These are phyloP conservation scores for Junonia oenone DNA, from an alignment of 2,888 invertebrate species.

Conservation along the genomic window DNA sequence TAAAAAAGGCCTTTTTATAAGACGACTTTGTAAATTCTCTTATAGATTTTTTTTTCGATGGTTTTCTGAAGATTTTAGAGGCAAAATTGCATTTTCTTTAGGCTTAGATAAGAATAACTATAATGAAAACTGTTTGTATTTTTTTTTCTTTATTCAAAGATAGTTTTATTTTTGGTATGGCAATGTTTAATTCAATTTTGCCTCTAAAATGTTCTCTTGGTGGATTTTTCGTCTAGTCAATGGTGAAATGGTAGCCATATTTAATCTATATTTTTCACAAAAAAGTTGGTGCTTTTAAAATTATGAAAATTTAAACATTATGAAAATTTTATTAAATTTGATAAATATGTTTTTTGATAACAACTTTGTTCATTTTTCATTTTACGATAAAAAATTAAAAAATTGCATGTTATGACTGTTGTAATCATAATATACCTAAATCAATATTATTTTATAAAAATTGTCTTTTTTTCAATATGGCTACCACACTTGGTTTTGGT, in stretches of 20 bases:
- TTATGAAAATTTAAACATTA: not conserved
- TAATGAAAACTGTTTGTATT: not conserved
- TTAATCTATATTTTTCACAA: constrained; percentile 9
- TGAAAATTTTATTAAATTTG: no score
- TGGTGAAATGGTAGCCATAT: constrained; percentile 36
- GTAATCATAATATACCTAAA: no score
- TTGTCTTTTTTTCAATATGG: constrained; percentile 13
- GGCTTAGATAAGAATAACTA: not conserved
- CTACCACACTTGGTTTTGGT: constrained; percentile 34
- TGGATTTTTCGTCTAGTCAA: constrained; percentile 52
- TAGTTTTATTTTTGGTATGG: not conserved
- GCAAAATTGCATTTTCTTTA: constrained; percentile 8
- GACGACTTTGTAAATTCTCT: constrained; percentile 5
- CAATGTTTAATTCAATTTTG: constrained; percentile 22
- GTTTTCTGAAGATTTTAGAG: constrained; percentile 15
- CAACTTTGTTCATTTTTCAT: no score
- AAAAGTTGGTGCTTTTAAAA: not conserved
- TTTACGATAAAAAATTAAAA: not conserved
- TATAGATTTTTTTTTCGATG: constrained; percentile 11
- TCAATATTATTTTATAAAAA: no score
- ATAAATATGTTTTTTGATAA: no score
- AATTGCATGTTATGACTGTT: not conserved
- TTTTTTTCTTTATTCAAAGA: not conserved
- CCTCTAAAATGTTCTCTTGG: constrained; percentile 34
- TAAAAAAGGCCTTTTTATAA: constrained; percentile 9